Base-by-base conservation (phyloP, 2,888 invertebrate species). In the Cantharis nigra region DNA sequence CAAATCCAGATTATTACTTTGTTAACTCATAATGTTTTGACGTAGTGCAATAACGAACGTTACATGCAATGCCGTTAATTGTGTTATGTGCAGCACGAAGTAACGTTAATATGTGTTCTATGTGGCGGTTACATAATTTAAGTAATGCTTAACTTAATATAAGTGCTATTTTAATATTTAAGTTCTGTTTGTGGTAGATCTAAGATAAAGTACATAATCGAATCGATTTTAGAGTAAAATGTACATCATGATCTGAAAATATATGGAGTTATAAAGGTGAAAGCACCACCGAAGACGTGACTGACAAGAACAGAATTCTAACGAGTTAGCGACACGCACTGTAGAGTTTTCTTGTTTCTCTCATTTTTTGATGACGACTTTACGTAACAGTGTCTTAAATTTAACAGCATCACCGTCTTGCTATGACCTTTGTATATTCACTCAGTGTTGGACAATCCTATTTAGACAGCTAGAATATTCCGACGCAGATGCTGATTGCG, bases 351-450 rank as follows among this genome's bases (percentile, higher is more conserved):
- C 80, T 80, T 80, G 81, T 81, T 81, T 80, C 80, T 80, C 81
- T 82, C 81, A 81, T 81, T 82, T 82, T 82, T 81, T 81, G 82
- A 81, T 81, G 80, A 79, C 76, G 69, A 76, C 70, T 74, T 71
- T 71, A 74, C 71, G 73, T 74, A 69, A 70, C 77, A 74, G 77
- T 74, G 74, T 79, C 77, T 74, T 74, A 71, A 76, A 72, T 64
- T 76, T 82, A 82, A 82, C 80, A 80, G 82, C 79, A 82, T 82
- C 81, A 81, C 80, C 79, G 78, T 79, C 4, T 7, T 23, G 65
- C 76, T 63, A 73, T 79, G 80, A 78, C 73, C 23, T 67, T 67
- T 26, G 9, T 78, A 78, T 74, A 74, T 72, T 63, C 73, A 75
- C 70, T 75, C 65, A 64, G 72, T 71, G 74, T 73, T 70, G 74